phyloP scores from a whole-genome alignment of 2,888 invertebrate genomes.

The Leptinotarsa peninsularis region DNA sequence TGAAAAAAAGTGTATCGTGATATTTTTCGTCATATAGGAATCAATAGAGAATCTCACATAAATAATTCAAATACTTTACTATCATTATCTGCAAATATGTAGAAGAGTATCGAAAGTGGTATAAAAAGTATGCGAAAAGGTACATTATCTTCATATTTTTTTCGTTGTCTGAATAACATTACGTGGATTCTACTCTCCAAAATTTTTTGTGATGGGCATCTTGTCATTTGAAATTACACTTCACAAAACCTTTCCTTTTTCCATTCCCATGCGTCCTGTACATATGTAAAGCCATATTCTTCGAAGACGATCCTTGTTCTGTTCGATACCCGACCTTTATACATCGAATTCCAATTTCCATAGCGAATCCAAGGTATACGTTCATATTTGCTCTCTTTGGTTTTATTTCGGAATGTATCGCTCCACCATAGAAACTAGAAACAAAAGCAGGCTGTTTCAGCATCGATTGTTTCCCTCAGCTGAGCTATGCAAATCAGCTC shows the following conservation, averaged over 20 bases:
- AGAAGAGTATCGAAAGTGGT: no score
- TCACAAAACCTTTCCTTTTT: neutral
- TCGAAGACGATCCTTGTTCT: constrained; percentile 10
- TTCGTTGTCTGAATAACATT: no score
- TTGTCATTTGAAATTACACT: neutral
- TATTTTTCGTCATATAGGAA: no score
- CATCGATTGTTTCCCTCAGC: constrained; percentile 66
- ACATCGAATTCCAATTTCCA: constrained; percentile 33
- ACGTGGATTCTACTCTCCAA: no score
- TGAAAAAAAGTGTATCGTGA: no score
- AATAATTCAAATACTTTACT: no score
- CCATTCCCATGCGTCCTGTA: neutral
- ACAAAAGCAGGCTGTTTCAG: constrained; percentile 47
- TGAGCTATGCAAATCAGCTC: constrained; percentile 68
- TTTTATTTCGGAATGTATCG: constrained; percentile 26
- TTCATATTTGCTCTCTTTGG: constrained; percentile 20
- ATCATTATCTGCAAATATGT: no score
- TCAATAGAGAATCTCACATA: no score
- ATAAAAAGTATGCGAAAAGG: no score
- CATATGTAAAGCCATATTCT: neutral
- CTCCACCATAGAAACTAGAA: constrained; percentile 45
- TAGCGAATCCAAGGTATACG: constrained; percentile 26
- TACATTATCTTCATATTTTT: no score
- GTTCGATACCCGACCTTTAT: constrained; percentile 18
- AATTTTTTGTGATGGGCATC: no score